Evolutionary conservation across 2,888 invertebrate genomes (phyloP).

Genomic region (Trachelus tabidus): DNA sequence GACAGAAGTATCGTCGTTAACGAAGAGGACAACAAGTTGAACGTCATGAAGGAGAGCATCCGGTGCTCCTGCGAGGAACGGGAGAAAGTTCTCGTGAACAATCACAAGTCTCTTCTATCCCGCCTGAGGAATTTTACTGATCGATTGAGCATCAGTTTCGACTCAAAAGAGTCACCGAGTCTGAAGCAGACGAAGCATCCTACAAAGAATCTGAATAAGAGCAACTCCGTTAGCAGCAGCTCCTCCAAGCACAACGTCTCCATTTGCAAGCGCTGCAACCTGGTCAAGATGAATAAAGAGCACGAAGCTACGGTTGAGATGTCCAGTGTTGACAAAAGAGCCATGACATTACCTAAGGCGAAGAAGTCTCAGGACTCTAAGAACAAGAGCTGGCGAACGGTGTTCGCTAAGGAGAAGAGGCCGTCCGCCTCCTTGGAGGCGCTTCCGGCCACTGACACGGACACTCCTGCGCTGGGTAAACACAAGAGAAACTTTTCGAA

Average conservation of each 20-base stretch:
- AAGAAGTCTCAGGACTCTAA: slow-evolving; percentile 56
- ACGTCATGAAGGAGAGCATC: slow-evolving; percentile 24
- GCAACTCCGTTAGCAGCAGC: slow-evolving; percentile 44
- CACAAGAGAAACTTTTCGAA: slow-evolving; percentile 58
- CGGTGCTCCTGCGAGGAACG: slow-evolving; percentile 55
- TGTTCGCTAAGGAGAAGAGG: slow-evolving; percentile 60
- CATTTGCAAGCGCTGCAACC: slow-evolving; percentile 57
- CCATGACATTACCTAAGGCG: slow-evolving; percentile 61
- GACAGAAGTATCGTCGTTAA: slow-evolving; percentile 15
- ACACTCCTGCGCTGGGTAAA: slow-evolving; percentile 36
- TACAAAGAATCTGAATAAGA: slow-evolving; percentile 50
- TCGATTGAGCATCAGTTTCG: slow-evolving; percentile 67
- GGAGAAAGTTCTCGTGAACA: slow-evolving; percentile 49
- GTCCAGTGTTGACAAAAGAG: slow-evolving; percentile 51
- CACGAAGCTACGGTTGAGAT: slow-evolving; percentile 32
- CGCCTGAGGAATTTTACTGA: slow-evolving; percentile 70
- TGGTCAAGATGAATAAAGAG: slow-evolving; percentile 42
- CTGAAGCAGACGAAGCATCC: slow-evolving; percentile 35
- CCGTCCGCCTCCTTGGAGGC: slow-evolving; percentile 60
- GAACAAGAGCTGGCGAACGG: slow-evolving; percentile 59
- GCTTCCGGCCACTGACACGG: slow-evolving; percentile 42
- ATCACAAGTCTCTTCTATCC: slow-evolving; percentile 67
- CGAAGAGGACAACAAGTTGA: slow-evolving; percentile 12
- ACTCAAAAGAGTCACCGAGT: slow-evolving; percentile 61
- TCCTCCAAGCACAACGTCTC: slow-evolving; percentile 35